Base-by-base conservation (phyloP, 2,113 vertebrate species). In the Pterocles orientalis region DNA sequence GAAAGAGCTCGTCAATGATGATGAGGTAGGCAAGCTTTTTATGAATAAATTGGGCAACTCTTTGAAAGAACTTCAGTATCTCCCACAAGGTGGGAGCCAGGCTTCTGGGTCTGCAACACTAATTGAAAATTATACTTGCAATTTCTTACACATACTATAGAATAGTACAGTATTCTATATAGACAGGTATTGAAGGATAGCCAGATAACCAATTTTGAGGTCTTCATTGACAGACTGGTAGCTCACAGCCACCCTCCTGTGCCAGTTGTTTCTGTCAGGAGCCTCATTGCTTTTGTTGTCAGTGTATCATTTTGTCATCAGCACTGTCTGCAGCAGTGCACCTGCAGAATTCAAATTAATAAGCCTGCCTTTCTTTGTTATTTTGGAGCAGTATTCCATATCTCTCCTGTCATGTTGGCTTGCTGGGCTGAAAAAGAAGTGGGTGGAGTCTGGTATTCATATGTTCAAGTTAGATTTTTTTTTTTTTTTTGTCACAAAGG, bases 1-100 rank as follows among this genome's bases (percentile, higher is more conserved):
- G 97, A 99, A 99, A 97, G 99, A 99, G 96, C 98, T 99, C 3
- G 99, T 99, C 96, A 99, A 99, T 19, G 99, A 99, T 48, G 99
- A 99, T 62, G 99, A 99, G 99, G 99, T 99, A 92, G 97, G 97
- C 29, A 56, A 43, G 64, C 8, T 43, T 68, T 81, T 78, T 51
- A 16, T 28, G 53, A 54, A 10, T 13, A 19, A 16, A 9, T 2
- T 4, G 0, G 29, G 41, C 25, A 80, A 2, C 58, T 93, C 48
- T 90, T 80, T 24, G 39, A 68, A 15, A 48, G 41, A 51, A 60
- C 66, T 82, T 73, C 48, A 8, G 13, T 19, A 7, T 18, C 39
- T 60, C 2, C 41, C 19, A 9, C 2, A 19, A 58, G 6, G 15
- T 18, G 50, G 43, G 48, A 82, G 47, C 81, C 48, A 50, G 69